Conservation (phyloP, 2,888 invertebrate species). For the Andrena camellia region DNA sequence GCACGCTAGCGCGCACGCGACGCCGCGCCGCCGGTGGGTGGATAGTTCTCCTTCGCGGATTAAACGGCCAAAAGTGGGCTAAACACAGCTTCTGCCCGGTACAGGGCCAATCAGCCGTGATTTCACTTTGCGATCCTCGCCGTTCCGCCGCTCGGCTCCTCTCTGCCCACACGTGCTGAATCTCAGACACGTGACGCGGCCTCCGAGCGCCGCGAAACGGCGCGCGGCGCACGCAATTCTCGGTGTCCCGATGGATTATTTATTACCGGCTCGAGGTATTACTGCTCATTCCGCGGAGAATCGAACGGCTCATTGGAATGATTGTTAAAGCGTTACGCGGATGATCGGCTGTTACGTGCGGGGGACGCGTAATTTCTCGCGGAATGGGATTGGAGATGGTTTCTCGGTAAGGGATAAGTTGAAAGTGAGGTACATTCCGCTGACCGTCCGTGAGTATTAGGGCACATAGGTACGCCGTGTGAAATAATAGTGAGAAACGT, state of each 20-base stretch:
- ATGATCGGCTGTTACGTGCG: not conserved
- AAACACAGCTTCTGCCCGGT: conserved; percentile 30
- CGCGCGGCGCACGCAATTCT: conserved; percentile 8
- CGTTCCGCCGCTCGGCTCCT: not conserved
- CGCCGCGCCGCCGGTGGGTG: conserved; percentile 9
- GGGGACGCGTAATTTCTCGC: too few species aligned
- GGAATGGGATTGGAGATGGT: too few species aligned
- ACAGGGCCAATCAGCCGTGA: conserved; percentile 6
- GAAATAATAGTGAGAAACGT: too few species aligned
- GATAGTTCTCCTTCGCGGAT: conserved; percentile 13
- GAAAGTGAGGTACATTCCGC: too few species aligned
- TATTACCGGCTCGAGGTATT: not conserved
- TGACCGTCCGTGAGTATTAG: too few species aligned
- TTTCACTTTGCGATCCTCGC: conserved; percentile 15
- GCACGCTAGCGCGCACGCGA: not conserved
- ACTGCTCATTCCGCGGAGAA: not conserved
- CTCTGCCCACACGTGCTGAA: conserved; percentile 12
- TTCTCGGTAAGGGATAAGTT: too few species aligned
- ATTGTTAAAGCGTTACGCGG: not conserved
- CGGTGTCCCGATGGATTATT: conserved; percentile 13
- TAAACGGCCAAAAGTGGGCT: conserved; percentile 44
- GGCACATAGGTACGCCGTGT: too few species aligned
- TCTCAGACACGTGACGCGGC: conserved; percentile 18
- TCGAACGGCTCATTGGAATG: not conserved
- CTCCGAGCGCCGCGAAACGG: not conserved